Percentiles rank a stretch among this genome's conserved stretches.
phyloP scores from a whole-genome alignment of 2,888 invertebrate species.

The Volucella zonaria region DNA sequence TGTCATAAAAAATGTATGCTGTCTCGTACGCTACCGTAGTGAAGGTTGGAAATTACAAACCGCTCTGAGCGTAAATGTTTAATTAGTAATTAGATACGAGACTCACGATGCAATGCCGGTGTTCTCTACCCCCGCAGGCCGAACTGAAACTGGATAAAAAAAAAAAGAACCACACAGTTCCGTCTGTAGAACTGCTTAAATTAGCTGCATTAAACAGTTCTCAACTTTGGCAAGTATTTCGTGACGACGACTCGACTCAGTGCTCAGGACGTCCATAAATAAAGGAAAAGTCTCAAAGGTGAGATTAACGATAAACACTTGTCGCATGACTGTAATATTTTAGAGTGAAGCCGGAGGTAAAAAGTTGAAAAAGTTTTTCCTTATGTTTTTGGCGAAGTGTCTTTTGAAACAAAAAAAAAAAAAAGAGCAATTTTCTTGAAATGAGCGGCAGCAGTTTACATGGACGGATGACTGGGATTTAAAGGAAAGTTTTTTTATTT shows the following conservation, averaged over 20 bases:
- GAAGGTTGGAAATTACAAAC: conserved; percentile 4
- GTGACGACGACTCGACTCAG: no score
- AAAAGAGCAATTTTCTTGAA: no score
- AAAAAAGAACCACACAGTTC: not conserved
- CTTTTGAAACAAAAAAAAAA: no score
- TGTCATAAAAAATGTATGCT: not conserved
- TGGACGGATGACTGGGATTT: no score
- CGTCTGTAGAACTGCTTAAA: not conserved
- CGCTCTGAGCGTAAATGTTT: conserved; percentile 27
- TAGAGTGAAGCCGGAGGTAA: not conserved
- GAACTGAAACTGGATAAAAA: not conserved
- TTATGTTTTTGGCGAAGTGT: no score
- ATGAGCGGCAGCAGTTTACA: no score
- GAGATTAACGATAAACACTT: conserved; percentile 2
- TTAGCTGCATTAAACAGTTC: conserved; percentile 4
- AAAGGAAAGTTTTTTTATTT: no score
- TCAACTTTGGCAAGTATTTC: no score
- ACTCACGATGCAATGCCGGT: not conserved
- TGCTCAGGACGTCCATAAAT: no score
- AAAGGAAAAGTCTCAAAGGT: not conserved
- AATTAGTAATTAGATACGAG: conserved; percentile 20
- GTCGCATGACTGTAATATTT: not conserved
- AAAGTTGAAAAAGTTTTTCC: not conserved
- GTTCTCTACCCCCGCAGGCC: not conserved
- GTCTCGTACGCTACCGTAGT: not conserved